Percentiles rank a stretch among this genome's conserved stretches.
Conservation (phyloP, 2,113 vertebrate species). For the Regulus satrapa region DNA sequence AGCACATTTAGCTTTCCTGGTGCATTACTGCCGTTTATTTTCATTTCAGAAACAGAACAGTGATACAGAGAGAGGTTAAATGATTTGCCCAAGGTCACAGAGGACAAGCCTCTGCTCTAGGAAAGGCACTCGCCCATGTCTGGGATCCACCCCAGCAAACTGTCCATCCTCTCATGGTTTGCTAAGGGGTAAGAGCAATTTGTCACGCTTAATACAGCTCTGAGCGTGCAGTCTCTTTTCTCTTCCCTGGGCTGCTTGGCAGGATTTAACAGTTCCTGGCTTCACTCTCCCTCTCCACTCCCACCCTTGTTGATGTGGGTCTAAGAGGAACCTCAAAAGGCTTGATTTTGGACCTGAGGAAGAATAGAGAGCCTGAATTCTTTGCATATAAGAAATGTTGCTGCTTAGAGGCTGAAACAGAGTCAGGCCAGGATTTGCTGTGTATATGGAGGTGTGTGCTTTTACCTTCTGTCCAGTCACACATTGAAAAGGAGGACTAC, state of each 20-base stretch:
- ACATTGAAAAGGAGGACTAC: neutral
- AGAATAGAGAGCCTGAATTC: neutral
- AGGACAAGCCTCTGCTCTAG: neutral
- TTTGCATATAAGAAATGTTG: fast-evolving
- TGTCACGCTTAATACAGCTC: neutral
- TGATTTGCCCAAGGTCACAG: slow-evolving; percentile 1
- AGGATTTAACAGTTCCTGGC: neutral
- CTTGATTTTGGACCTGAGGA: neutral
- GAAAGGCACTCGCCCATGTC: neutral
- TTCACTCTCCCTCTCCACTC: neutral
- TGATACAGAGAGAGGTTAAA: neutral
- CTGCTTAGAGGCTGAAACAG: neutral
- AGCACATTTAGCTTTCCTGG: neutral
- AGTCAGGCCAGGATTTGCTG: neutral
- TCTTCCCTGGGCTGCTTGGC: neutral
- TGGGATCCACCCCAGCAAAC: neutral
- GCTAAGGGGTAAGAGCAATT: neutral
- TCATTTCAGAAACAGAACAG: slow-evolving; percentile 1
- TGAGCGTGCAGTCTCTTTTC: neutral
- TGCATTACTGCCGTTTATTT: neutral
- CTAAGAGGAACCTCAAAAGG: neutral
- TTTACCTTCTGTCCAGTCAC: neutral
- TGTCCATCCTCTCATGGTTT: neutral
- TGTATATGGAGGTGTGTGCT: neutral
- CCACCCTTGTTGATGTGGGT: neutral